A percentile compares a stretch with the other conserved stretches of the same genome.
These are phyloP conservation scores for Panagrolaimus sp. DNA, from an alignment of 1,140 invertebrate genomes.

Conservation along the genomic window DNA sequence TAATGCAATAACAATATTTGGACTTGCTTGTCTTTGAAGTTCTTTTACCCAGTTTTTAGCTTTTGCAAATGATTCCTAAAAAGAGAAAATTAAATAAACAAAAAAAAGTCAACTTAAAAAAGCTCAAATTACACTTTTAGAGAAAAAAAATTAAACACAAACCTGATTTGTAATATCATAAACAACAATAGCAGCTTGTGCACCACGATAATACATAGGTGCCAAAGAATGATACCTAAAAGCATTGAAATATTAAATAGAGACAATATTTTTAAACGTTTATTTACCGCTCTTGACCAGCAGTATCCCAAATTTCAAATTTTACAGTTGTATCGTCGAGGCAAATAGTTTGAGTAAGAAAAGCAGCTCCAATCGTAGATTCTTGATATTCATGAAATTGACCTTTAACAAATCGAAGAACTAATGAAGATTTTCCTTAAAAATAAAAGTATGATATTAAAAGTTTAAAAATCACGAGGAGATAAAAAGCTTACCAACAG, in stretches of 20 bases:
- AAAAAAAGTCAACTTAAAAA: too few relatives aligned
- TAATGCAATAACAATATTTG: slow-evolving; percentile 96
- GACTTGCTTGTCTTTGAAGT: slow-evolving; percentile 90
- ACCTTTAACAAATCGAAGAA: slow-evolving; percentile 97
- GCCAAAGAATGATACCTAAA: slow-evolving; percentile 94
- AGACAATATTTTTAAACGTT: slow-evolving; percentile 17
- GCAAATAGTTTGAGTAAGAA: slow-evolving; percentile 83
- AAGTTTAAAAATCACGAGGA: not conserved
- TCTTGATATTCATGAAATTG: slow-evolving; percentile 99
- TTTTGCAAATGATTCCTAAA: slow-evolving; percentile 90
- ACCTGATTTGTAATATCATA: slow-evolving; percentile 99
- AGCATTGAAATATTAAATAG: slow-evolving; percentile 62
- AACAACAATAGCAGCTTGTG: slow-evolving; percentile 95
- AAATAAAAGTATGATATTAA: not conserved
- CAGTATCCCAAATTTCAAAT: slow-evolving; percentile 93
- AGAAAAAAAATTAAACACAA: slow-evolving; percentile 22
- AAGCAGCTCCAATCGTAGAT: slow-evolving; percentile 99
- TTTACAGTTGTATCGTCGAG: slow-evolving; percentile 97
- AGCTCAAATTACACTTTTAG: slow-evolving; percentile 12
- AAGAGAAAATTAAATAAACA: slow-evolving; percentile 20
- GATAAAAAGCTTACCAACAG: slow-evolving; percentile 70
- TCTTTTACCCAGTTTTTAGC: slow-evolving; percentile 99
- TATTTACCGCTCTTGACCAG: slow-evolving; percentile 60
- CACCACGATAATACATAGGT: slow-evolving; percentile 90
- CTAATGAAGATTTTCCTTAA: slow-evolving; percentile 83